Conservation (phyloP, 2,888 invertebrate genomes). For the Phanerotoma sp. region DNA sequence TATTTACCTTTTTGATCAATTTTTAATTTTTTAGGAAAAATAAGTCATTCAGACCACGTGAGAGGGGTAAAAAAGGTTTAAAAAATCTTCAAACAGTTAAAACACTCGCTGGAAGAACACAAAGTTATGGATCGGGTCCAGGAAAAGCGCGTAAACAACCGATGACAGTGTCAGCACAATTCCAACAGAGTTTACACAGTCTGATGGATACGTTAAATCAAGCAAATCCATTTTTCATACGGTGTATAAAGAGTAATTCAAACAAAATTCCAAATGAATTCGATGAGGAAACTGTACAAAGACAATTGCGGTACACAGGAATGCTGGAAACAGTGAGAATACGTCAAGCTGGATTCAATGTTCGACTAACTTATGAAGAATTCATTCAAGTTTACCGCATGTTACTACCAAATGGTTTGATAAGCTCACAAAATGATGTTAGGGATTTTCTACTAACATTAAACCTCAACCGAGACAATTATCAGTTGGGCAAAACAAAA, state of each 20-base stretch:
- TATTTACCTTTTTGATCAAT: too few relatives aligned
- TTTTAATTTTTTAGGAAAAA: constrained; percentile 79
- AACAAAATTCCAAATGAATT: constrained; percentile 91
- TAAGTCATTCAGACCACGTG: constrained; percentile 87
- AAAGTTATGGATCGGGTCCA: constrained; percentile 57
- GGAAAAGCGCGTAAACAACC: constrained; percentile 80
- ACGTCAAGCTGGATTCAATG: constrained; percentile 93
- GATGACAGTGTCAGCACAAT: constrained; percentile 92
- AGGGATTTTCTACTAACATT: constrained; percentile 79
- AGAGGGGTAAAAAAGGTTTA: constrained; percentile 81
- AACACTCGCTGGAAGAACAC: constrained; percentile 79
- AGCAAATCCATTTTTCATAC: constrained; percentile 80
- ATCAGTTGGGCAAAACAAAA: constrained; percentile 85
- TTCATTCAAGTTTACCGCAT: constrained; percentile 92
- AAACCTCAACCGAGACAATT: constrained; percentile 85
- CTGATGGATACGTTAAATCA: constrained; percentile 93
- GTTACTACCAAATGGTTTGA: constrained; percentile 80
- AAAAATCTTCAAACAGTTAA: constrained; percentile 91
- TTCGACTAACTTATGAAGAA: constrained; percentile 89
- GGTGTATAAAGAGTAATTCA: constrained; percentile 95
- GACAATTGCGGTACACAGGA: constrained; percentile 90
- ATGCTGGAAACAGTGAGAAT: constrained; percentile 97
- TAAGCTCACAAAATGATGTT: constrained; percentile 86
- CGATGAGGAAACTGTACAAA: constrained; percentile 89
- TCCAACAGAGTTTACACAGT: constrained; percentile 87